Evolutionary conservation across 2,888 invertebrate species (phyloP).

Genomic region (Leptinotarsa juncta): DNA sequence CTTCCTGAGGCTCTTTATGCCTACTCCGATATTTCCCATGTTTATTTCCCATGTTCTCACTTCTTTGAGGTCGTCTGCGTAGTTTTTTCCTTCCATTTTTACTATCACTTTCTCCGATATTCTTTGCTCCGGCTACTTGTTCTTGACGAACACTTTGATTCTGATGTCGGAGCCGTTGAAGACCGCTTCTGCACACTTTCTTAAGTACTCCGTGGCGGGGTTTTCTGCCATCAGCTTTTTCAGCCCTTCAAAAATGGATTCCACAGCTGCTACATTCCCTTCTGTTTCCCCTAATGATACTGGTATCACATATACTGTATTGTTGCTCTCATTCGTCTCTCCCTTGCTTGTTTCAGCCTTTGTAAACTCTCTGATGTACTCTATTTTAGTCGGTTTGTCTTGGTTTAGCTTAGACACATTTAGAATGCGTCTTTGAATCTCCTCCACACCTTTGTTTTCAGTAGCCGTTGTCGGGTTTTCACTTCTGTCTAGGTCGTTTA

Average conservation of each 20-base stretch:
- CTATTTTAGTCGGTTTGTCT: neutral
- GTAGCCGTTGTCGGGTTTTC: neutral
- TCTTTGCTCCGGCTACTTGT: neutral
- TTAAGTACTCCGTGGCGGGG: neutral
- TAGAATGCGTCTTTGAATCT: neutral
- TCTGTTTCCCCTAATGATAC: neutral
- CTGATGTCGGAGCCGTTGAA: neutral
- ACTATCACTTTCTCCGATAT: neutral
- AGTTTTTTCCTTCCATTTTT: slow-evolving; percentile 2
- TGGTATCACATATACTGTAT: neutral
- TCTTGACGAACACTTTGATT: neutral
- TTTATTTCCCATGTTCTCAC: slow-evolving; percentile 7
- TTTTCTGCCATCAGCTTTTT: neutral
- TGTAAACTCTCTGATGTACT: neutral
- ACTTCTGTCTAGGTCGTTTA: neutral
- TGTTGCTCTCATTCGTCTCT: neutral
- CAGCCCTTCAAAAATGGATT: neutral
- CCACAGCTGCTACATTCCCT: neutral
- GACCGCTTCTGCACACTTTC: slow-evolving; percentile 1
- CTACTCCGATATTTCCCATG: neutral
- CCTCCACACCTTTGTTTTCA: neutral
- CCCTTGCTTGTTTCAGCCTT: neutral
- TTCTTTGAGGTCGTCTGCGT: slow-evolving; percentile 10
- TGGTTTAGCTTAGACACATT: neutral
- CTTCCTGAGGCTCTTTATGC: slow-evolving; percentile 13